Evolutionary conservation across 2,797 vertebrate genomes (phyloP).

Genomic region (Ctenosaura bakeri): DNA sequence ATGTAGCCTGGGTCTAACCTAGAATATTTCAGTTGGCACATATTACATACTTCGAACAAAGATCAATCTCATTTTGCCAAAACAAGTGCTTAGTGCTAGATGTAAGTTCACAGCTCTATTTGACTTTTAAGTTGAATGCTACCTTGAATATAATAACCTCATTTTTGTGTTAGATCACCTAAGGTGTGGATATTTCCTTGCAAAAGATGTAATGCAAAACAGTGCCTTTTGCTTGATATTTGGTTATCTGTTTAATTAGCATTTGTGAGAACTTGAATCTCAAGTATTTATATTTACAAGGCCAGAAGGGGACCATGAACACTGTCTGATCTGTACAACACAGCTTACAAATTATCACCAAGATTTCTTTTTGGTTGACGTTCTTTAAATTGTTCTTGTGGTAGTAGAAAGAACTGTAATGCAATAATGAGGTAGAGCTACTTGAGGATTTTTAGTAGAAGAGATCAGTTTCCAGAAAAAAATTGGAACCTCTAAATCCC

Average conservation of each 20-base stretch:
- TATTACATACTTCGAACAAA: slow-evolving; percentile 34
- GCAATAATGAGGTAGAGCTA: not conserved
- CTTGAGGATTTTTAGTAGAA: not conserved
- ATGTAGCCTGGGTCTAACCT: not conserved
- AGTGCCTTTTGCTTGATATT: slow-evolving; percentile 78
- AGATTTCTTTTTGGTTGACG: not conserved
- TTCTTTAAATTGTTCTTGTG: not conserved
- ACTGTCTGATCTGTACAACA: slow-evolving; percentile 30
- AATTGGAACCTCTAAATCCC: slow-evolving; percentile 30
- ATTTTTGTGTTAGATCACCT: slow-evolving; percentile 73
- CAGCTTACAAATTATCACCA: slow-evolving; percentile 16
- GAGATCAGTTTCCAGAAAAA: slow-evolving; percentile 32
- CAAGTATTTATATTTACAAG: slow-evolving; percentile 33
- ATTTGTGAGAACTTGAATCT: slow-evolving; percentile 24
- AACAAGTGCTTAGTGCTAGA: slow-evolving; percentile 63
- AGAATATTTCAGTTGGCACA: slow-evolving; percentile 57
- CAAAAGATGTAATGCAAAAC: slow-evolving; percentile 58
- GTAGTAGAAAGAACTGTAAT: slow-evolving; percentile 29
- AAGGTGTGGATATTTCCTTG: slow-evolving; percentile 71
- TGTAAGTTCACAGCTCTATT: slow-evolving; percentile 63
- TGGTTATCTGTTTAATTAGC: slow-evolving; percentile 43
- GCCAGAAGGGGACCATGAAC: slow-evolving; percentile 35
- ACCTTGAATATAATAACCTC: slow-evolving; percentile 73
- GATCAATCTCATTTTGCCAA: slow-evolving; percentile 47
- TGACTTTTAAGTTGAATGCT: slow-evolving; percentile 70